Conservation (phyloP, 2,113 vertebrate genomes). For the Neogale vison region DNA sequence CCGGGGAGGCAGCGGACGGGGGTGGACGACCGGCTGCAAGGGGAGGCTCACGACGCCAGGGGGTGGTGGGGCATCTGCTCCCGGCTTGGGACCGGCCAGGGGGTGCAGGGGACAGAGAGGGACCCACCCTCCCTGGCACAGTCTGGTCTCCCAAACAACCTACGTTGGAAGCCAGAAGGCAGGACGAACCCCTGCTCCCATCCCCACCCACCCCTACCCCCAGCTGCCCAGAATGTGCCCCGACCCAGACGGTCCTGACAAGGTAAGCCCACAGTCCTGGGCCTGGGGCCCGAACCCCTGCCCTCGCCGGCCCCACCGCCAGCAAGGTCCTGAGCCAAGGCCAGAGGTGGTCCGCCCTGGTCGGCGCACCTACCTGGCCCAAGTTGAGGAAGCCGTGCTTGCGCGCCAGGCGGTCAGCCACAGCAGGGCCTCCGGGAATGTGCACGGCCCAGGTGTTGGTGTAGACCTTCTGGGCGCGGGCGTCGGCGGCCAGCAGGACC, state of each 20-base stretch:
- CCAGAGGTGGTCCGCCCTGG: too few relatives aligned
- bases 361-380: constrained; percentile 63
- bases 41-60: neutral
- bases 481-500: constrained; percentile 81
- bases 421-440: constrained; percentile 87
- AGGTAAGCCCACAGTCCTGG: neutral
- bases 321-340: too few relatives aligned
- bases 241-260: neutral
- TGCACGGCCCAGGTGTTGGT: constrained; percentile 97
- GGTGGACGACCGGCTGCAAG: neutral
- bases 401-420: constrained; percentile 90
- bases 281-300: rapidly evolving
- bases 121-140: neutral
- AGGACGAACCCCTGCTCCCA: neutral
- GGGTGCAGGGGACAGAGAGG: neutral
- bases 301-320: rapidly evolving
- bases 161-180: neutral
- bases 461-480: constrained; percentile 87
- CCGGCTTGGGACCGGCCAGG: neutral
- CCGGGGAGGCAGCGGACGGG: rapidly evolving
- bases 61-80: neutral
- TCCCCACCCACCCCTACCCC: too few relatives aligned
- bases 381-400: constrained; percentile 96
- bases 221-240: neutral
- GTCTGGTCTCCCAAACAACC: neutral